Percentiles rank a stretch among this genome's conserved stretches.
Evolutionary conservation across 1,140 invertebrate species (phyloP).

Genomic region (Scylla paramamosain): DNA sequence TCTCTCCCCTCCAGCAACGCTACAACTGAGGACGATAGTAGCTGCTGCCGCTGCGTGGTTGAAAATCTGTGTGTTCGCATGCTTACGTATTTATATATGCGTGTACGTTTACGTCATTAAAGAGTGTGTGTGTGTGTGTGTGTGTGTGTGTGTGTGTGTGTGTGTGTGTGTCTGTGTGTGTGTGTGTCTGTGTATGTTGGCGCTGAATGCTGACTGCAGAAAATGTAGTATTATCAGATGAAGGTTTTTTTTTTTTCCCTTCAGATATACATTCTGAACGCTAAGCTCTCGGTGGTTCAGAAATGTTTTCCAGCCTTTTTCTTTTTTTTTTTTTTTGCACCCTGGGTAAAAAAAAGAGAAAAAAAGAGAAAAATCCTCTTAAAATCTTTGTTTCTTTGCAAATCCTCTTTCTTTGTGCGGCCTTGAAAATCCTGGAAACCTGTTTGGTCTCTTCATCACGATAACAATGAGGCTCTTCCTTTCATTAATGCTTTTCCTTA

Average conservation of each 20-base stretch:
- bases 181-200: background rate
- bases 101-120: too few relatives aligned
- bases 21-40: background rate
- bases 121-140: too few relatives aligned
- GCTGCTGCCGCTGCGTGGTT: background rate
- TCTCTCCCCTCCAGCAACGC: background rate
- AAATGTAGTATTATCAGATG: conserved; percentile 10
- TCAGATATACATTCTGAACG: background rate
- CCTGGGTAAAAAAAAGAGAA: too few relatives aligned
- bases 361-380: background rate
- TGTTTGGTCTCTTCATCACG: background rate
- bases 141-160: too few relatives aligned
- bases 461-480: background rate
- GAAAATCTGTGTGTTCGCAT: background rate
- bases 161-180: background rate
- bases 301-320: background rate
- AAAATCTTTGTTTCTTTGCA: background rate
- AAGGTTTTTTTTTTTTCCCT: background rate
- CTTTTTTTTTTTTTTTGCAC: background rate
- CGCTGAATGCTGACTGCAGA: background rate
- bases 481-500: background rate
- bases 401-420: background rate
- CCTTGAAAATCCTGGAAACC: background rate
- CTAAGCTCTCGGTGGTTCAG: background rate
- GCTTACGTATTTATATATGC: background rate